Evolutionary conservation across 1,140 invertebrate species (phyloP).

Genomic region (Armadillidium nasatum): DNA sequence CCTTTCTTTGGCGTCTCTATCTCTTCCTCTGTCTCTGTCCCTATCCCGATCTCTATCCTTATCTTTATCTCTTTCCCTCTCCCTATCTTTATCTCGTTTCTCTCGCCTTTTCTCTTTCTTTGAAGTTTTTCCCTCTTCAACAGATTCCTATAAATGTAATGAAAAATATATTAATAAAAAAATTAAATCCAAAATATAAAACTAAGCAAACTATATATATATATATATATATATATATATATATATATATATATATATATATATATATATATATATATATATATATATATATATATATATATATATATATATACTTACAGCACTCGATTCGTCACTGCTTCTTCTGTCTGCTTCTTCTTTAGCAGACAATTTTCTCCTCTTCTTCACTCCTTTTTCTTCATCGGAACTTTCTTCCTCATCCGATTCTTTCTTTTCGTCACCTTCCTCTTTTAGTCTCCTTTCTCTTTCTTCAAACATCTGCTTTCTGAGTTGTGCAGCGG

Average conservation of each 20-base stretch:
- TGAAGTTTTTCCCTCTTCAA: neutral
- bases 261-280: no score
- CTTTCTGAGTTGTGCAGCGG: constrained; percentile 68
- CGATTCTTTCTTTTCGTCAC: constrained; percentile 46
- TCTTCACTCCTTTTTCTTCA: constrained; percentile 19
- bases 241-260: no score
- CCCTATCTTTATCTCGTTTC: constrained; percentile 8
- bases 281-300: neutral
- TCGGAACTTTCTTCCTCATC: constrained; percentile 14
- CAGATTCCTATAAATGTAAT: neutral
- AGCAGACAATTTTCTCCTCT: neutral
- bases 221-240: no score
- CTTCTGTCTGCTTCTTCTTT: neutral
- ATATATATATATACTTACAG: neutral
- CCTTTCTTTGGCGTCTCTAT: neutral
- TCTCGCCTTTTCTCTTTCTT: constrained; percentile 7
- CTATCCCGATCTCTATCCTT: neutral
- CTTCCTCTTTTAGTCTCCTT: constrained; percentile 45
- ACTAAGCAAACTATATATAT: no score
- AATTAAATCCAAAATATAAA: no score
- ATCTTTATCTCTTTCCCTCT: neutral
- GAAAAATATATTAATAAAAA: neutral
- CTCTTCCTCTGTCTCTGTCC: neutral
- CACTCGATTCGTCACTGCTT: neutral
- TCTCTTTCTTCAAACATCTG: constrained; percentile 50